phyloP scores from a whole-genome alignment of 1,140 invertebrate species.

The Drosophila rufa region DNA sequence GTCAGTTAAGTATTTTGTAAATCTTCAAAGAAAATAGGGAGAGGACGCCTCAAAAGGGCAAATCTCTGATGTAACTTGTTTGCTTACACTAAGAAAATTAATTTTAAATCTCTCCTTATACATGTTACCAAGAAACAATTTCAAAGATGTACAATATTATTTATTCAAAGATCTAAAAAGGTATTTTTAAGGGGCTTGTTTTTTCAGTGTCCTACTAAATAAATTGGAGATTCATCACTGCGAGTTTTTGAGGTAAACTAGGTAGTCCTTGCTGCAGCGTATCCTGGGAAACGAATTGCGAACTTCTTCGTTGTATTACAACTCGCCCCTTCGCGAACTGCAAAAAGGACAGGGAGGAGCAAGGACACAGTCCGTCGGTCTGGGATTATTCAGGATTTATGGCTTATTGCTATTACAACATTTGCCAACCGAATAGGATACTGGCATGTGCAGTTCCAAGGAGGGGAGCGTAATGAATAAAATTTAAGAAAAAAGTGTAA shows the following conservation, averaged over 20 bases:
- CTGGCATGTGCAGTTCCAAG: neutral
- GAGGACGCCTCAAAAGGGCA: neutral
- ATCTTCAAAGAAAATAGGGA: slow-evolving; percentile 1
- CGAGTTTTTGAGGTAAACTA: neutral
- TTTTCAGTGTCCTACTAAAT: neutral
- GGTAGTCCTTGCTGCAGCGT: neutral
- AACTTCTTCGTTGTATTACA: slow-evolving; percentile 47
- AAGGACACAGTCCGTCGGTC: neutral
- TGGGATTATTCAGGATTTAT: slow-evolving; percentile 29
- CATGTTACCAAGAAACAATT: neutral
- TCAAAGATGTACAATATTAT: neutral
- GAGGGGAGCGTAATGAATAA: slow-evolving; percentile 7
- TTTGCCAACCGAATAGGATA: slow-evolving; percentile 7
- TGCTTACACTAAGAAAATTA: neutral
- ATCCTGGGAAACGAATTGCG: slow-evolving; percentile 11
- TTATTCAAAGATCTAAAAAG: too few relatives aligned
- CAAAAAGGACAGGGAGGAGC: slow-evolving; percentile 1
- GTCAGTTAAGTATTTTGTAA: slow-evolving; percentile 11
- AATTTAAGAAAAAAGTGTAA: slow-evolving; percentile 1
- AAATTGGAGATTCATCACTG: neutral
- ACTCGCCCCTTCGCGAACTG: slow-evolving; percentile 26
- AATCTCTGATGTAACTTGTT: neutral
- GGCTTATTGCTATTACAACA: slow-evolving; percentile 29
- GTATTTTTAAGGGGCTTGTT: too few relatives aligned
- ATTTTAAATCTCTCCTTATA: too few relatives aligned